Percentiles rank a stretch among this genome's conserved stretches.
Evolutionary conservation across 2,113 vertebrate genomes (phyloP).

Genomic region (Cairina moschata): DNA sequence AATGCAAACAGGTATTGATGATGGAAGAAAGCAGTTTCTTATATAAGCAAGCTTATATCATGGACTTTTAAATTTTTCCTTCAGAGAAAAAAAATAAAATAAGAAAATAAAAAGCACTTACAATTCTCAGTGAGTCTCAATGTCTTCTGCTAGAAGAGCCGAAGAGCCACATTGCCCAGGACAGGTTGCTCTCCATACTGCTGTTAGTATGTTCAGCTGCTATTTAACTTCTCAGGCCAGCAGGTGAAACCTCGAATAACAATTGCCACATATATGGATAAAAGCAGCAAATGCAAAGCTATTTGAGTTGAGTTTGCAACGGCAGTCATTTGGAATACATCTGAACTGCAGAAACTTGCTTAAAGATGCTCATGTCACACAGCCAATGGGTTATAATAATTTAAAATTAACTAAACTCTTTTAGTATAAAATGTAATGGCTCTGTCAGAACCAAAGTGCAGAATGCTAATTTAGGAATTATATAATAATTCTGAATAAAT

Average conservation of each 20-base stretch:
- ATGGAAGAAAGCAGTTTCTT: background rate
- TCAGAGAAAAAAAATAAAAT: background rate
- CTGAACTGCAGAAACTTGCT: background rate
- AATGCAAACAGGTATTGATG: background rate
- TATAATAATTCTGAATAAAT: conserved; percentile 78
- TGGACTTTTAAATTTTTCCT: background rate
- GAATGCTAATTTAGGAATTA: conserved; percentile 76
- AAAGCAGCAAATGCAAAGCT: background rate
- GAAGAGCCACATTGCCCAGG: background rate
- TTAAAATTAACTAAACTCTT: conserved; percentile 77
- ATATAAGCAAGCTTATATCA: background rate
- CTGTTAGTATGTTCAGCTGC: background rate
- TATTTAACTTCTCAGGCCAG: background rate
- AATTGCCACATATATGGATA: background rate
- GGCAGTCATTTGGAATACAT: background rate
- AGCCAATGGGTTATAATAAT: conserved; percentile 70
- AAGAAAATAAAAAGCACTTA: background rate
- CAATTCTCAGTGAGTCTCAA: background rate
- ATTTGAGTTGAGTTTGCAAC: conserved; percentile 19
- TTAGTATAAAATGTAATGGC: conserved; percentile 74
- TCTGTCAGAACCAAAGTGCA: conserved; percentile 64
- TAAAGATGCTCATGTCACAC: conserved; percentile 39
- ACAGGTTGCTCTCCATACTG: background rate
- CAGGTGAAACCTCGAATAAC: background rate
- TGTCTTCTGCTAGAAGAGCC: background rate